These are phyloP conservation scores for Thalassarche chlororhynchos DNA, from an alignment of 2,113 vertebrate genomes.

Conservation along the genomic window DNA sequence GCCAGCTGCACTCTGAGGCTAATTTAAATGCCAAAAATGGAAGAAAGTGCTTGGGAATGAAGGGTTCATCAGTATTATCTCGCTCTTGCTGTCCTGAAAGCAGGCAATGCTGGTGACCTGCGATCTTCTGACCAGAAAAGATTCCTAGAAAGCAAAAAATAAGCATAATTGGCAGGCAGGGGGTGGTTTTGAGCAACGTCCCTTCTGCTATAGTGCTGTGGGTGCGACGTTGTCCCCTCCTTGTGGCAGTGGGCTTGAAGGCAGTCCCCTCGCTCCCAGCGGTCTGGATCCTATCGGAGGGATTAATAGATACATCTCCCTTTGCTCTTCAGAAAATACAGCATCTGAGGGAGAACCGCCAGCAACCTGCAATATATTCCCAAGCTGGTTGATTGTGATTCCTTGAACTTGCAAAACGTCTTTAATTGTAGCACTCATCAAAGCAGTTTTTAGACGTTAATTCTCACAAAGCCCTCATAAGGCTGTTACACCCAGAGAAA, in stretches of 20 bases:
- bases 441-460: background rate
- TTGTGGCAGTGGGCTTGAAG: background rate
- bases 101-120: background rate
- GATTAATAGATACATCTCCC: background rate
- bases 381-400: background rate
- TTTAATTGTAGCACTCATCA: background rate
- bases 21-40: background rate
- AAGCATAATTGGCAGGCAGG: background rate
- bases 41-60: background rate
- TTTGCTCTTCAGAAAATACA: background rate
- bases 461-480: background rate
- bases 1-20: background rate
- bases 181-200: background rate
- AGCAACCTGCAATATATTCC: background rate
- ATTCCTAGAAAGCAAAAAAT: background rate
- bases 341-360: background rate
- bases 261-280: background rate
- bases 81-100: rapidly evolving
- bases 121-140: background rate
- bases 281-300: background rate
- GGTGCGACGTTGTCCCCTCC: background rate
- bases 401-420: background rate
- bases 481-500: background rate
- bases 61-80: background rate
- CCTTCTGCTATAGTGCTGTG: background rate